phyloP scores from a whole-genome alignment of 2,888 invertebrate genomes.

The Dolichopus griseipennis region DNA sequence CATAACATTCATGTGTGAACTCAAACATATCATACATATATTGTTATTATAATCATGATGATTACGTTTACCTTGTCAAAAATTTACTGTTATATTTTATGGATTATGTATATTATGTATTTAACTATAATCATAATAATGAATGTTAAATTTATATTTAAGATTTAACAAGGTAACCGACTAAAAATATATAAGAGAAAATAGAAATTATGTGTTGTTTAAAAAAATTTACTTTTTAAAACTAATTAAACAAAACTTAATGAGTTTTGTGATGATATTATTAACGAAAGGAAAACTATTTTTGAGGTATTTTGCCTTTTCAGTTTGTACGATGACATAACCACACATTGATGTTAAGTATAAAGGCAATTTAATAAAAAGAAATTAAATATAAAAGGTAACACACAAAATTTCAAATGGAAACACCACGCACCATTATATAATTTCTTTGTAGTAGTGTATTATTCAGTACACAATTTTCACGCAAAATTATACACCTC shows the following conservation, averaged over 20 bases:
- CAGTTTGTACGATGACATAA: no score
- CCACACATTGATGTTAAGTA: no score
- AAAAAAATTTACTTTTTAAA: neutral
- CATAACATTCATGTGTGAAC: no score
- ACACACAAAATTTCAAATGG: no score
- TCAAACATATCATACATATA: no score
- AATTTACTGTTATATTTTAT: neutral
- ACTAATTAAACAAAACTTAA: slow-evolving; percentile 1
- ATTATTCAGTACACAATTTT: no score
- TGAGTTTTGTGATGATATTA: slow-evolving; percentile 4
- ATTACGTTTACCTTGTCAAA: neutral
- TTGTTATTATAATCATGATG: neutral
- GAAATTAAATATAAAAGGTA: no score
- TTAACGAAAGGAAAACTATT: slow-evolving; percentile 4
- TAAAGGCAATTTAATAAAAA: no score
- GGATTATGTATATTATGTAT: neutral
- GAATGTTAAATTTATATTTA: neutral
- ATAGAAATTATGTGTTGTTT: neutral
- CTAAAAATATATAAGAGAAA: neutral
- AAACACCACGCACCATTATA: no score
- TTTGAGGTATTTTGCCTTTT: neutral
- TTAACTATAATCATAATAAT: neutral
- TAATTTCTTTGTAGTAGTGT: no score
- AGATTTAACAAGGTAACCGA: neutral
- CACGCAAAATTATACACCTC: no score